Evolutionary conservation across 1,140 invertebrate genomes (phyloP).

Genomic region (Drosophila littoralis): DNA sequence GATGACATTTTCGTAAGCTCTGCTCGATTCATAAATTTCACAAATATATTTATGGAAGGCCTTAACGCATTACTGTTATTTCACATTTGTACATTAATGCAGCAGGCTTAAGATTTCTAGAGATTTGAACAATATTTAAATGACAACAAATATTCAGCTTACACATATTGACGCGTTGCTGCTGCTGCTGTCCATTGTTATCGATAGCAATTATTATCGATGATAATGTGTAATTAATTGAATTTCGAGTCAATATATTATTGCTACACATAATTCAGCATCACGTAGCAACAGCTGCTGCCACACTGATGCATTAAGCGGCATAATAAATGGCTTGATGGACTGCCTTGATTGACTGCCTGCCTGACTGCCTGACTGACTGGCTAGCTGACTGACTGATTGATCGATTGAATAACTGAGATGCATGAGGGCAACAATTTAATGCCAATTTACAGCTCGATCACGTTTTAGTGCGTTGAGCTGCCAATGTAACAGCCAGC

Average conservation of each 20-base stretch:
- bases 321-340: conserved; percentile 40
- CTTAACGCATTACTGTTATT: too few relatives aligned
- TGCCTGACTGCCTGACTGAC: conserved; percentile 14
- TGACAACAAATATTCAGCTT: neutral
- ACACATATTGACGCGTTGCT: neutral
- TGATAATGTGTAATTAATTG: conserved; percentile 30
- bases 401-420: conserved; percentile 16
- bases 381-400: conserved; percentile 5
- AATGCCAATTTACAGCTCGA: conserved; percentile 45
- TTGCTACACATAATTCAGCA: conserved; percentile 29
- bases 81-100: too few relatives aligned
- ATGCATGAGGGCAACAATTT: conserved; percentile 15
- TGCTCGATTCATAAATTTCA: neutral
- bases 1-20: conserved; percentile 38
- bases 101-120: neutral
- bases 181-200: too few relatives aligned
- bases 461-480: conserved; percentile 34
- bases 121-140: neutral
- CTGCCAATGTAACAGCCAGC: conserved; percentile 10
- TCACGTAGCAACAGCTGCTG: conserved; percentile 35
- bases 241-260: conserved; percentile 32
- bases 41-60: conserved; percentile 20
- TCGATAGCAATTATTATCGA: conserved; percentile 1
- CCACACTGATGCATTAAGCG: conserved; percentile 24
- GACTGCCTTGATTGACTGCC: conserved; percentile 23